Evolutionary conservation across 2,113 vertebrate genomes (phyloP).

Genomic region (Nothoprocta pentlandii): DNA sequence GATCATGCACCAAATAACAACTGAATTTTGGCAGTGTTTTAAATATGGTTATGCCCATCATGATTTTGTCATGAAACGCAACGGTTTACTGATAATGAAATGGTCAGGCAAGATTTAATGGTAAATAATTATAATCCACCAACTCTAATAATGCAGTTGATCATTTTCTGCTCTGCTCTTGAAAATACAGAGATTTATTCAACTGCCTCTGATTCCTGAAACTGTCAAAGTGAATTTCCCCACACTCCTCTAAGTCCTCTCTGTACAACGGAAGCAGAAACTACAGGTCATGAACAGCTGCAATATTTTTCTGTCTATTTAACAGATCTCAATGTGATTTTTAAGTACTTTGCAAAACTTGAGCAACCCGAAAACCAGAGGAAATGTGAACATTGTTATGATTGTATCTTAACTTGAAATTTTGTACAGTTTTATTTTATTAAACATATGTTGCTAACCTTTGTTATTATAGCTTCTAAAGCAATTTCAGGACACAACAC

Average conservation of each 20-base stretch:
- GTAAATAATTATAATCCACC: neutral
- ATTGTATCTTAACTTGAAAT: neutral
- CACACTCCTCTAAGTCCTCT: neutral
- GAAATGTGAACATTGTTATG: neutral
- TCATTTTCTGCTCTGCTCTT: neutral
- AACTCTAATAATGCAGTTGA: neutral
- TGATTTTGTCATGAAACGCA: neutral
- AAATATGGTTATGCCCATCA: neutral
- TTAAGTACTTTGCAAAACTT: neutral
- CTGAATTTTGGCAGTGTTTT: neutral
- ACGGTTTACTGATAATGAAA: neutral
- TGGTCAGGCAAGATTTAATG: too few relatives aligned
- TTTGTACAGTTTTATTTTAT: neutral
- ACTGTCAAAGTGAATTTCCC: neutral
- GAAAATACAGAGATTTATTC: neutral
- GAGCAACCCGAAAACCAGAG: neutral
- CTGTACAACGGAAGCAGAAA: neutral
- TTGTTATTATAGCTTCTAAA: neutral
- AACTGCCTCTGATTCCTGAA: neutral
- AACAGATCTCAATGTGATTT: neutral
- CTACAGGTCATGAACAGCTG: neutral
- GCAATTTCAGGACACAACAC: neutral
- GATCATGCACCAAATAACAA: neutral
- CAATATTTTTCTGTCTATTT: neutral
- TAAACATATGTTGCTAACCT: neutral